These are phyloP conservation scores for Gastrophysa polygoni DNA, from an alignment of 2,888 invertebrate genomes.

Conservation along the genomic window DNA sequence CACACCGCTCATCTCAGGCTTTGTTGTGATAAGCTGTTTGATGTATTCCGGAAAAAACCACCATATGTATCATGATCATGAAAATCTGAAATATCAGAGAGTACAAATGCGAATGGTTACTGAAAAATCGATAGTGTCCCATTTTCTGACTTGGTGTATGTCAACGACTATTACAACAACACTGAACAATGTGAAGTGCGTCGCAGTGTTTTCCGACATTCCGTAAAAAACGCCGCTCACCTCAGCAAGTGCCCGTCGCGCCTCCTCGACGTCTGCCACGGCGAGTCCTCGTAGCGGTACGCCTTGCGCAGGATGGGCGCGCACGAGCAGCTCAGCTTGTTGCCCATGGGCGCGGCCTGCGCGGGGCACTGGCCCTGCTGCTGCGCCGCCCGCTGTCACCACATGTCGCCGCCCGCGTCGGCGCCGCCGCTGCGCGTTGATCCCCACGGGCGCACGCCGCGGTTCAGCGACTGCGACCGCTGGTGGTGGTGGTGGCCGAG, in stretches of 20 bases:
- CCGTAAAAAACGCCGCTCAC: conserved; percentile 58
- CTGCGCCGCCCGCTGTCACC: conserved; percentile 66
- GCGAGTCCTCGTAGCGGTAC: conserved; percentile 95
- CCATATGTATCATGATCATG: no score
- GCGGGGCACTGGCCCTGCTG: conserved; percentile 66
- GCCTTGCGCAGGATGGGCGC: conserved; percentile 96
- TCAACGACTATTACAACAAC: no score
- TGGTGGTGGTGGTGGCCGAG: conserved; percentile 63
- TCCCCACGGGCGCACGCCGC: conserved; percentile 61
- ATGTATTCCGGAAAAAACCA: no score
- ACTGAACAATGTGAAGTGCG: no score
- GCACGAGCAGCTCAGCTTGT: conserved; percentile 96
- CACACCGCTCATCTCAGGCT: no score
- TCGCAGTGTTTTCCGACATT: no score
- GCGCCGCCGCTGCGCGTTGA: conserved; percentile 55
- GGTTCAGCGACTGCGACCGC: conserved; percentile 78
- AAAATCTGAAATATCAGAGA: no score
- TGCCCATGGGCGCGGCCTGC: conserved; percentile 84
- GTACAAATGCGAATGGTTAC: no score
- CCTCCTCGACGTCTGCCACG: conserved; percentile 88
- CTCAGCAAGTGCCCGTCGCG: conserved; percentile 88
- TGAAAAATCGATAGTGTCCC: no score
- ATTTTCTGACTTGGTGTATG: no score
- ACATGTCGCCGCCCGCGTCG: conserved; percentile 62
- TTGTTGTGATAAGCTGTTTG: no score